A percentile compares a stretch with the other conserved stretches of the same genome.
Conservation (phyloP, 2,797 vertebrate genomes). For the Avahi laniger region DNA sequence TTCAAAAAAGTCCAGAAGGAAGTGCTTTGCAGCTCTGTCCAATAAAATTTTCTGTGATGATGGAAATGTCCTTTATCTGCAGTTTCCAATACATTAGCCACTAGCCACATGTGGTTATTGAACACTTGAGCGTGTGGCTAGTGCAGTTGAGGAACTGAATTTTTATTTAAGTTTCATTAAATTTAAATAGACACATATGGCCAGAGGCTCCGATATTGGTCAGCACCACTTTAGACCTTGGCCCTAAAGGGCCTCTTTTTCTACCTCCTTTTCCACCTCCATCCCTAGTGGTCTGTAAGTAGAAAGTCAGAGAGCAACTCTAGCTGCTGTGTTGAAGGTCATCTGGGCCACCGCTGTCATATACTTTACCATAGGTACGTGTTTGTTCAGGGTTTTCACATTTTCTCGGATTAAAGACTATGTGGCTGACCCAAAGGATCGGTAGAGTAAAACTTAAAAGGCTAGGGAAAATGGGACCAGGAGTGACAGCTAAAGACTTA, state of each 20-base stretch:
- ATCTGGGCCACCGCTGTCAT: not conserved
- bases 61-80: not conserved
- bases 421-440: not conserved
- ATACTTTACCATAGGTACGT: not conserved
- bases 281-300: not conserved
- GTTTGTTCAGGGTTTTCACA: slow-evolving; percentile 24
- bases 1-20: slow-evolving; percentile 9
- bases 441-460: not conserved
- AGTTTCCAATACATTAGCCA: not conserved
- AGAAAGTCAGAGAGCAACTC: slow-evolving; percentile 19
- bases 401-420: not conserved
- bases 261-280: not conserved
- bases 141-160: not conserved
- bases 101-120: not conserved
- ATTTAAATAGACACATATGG: not conserved
- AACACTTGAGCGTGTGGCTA: not conserved
- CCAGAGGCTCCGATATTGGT: not conserved
- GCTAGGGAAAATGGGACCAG: not conserved
- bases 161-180: slow-evolving; percentile 15
- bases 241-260: not conserved
- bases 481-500: not conserved
- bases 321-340: not conserved
- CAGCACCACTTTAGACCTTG: not conserved
- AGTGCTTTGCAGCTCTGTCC: not conserved
- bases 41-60: not conserved